A percentile compares a stretch with the other conserved stretches of the same genome.
Evolutionary conservation across 2,113 vertebrate species (phyloP).

Genomic region (Verasper variegatus): DNA sequence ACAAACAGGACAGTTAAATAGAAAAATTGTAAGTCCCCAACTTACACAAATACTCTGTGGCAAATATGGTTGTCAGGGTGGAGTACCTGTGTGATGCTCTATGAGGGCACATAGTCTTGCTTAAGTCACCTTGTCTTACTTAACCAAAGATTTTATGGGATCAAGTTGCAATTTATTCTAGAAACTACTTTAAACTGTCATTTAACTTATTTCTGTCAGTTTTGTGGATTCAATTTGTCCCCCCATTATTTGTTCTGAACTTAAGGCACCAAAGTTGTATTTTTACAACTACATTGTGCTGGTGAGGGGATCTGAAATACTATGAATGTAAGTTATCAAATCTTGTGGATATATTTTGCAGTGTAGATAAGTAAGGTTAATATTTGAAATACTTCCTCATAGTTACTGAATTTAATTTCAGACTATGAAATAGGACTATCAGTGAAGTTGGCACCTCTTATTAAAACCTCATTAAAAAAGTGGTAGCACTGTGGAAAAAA

Average conservation of each 20-base stretch:
- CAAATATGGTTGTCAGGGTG: neutral
- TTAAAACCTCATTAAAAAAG: neutral
- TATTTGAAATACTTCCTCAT: neutral
- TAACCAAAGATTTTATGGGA: constrained; percentile 63
- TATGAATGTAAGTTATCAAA: constrained; percentile 42
- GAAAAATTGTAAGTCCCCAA: neutral
- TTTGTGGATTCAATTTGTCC: constrained; percentile 18
- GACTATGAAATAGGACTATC: too few relatives aligned
- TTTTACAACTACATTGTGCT: constrained; percentile 20
- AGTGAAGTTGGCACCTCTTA: too few relatives aligned
- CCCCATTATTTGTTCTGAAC: constrained; percentile 8
- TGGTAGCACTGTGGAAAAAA: neutral
- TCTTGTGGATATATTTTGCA: constrained; percentile 5
- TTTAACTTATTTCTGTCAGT: constrained; percentile 25
- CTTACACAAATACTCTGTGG: neutral
- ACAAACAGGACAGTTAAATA: neutral
- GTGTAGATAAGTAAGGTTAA: neutral
- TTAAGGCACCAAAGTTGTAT: constrained; percentile 14
- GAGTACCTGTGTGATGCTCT: neutral
- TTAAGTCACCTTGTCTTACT: constrained; percentile 53
- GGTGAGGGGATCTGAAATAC: neutral
- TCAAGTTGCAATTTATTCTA: constrained; percentile 13
- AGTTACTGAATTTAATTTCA: neutral
- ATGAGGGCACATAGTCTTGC: constrained; percentile 8
- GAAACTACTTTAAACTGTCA: constrained; percentile 16